Evolutionary conservation across 2,888 invertebrate species (phyloP).

Genomic region (Brenthis ino): DNA sequence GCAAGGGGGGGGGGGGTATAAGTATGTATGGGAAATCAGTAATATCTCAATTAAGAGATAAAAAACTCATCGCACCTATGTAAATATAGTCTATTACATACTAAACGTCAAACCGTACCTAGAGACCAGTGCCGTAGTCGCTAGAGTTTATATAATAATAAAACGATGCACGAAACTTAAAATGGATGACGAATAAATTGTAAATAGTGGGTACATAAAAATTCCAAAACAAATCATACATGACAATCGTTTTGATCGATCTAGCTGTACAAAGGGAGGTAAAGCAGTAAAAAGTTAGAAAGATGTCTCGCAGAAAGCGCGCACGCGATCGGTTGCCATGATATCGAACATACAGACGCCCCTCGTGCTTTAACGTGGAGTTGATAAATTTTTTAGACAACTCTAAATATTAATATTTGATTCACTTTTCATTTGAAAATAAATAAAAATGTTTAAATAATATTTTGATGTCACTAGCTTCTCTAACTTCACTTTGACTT

Average conservation of each 20-base stretch:
- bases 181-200: background rate
- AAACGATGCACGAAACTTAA: background rate
- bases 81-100: too few relatives aligned
- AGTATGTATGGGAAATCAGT: too few relatives aligned
- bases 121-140: too few relatives aligned
- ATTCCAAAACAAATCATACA: conserved; percentile 68
- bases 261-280: conserved; percentile 48
- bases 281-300: conserved; percentile 67
- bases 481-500: too few relatives aligned
- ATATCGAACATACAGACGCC: conserved; percentile 66
- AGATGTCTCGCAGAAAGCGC: conserved; percentile 54
- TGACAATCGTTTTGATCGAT: conserved; percentile 63
- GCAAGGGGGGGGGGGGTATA: too few relatives aligned
- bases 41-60: too few relatives aligned
- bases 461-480: background rate
- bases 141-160: background rate
- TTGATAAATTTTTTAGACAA: conserved; percentile 28
- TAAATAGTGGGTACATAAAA: conserved; percentile 42
- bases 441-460: background rate
- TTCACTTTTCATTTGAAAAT: background rate
- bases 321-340: conserved; percentile 76
- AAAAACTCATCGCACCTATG: too few relatives aligned
- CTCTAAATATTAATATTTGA: background rate
- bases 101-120: too few relatives aligned
- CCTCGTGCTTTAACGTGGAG: conserved; percentile 16